Conservation (phyloP, 1,140 invertebrate species). For the Brachionus plicatilis region DNA sequence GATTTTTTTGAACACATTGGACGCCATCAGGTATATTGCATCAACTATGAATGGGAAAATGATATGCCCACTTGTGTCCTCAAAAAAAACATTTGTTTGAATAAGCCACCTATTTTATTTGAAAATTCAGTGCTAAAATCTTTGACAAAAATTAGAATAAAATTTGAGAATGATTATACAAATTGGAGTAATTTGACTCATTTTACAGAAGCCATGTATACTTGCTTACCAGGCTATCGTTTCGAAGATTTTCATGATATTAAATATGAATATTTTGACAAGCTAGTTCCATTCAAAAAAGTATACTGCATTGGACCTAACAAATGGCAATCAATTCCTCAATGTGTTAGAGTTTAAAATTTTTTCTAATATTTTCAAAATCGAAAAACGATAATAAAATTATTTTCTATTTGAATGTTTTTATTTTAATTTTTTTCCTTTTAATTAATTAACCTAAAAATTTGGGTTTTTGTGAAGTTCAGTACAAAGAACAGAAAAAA, state of each 20-base stretch:
- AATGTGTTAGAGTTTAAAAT: background rate
- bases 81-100: background rate
- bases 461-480: too few species aligned
- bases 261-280: constrained; percentile 3
- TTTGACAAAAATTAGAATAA: background rate
- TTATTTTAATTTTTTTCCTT: too few species aligned
- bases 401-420: too few species aligned
- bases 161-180: background rate
- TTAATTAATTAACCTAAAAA: too few species aligned
- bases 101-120: background rate
- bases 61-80: background rate
- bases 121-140: constrained; percentile 8
- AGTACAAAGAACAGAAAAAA: too few species aligned
- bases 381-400: background rate
- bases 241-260: background rate
- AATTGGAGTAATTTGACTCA: background rate
- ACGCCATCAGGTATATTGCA: background rate
- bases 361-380: background rate
- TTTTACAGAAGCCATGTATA: constrained; percentile 8
- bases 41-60: constrained; percentile 25
- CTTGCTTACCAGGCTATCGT: background rate
- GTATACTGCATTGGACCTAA: background rate
- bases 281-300: background rate
- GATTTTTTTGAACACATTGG: background rate
- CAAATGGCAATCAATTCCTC: constrained; percentile 7